Evolutionary conservation across 1,140 invertebrate genomes (phyloP).

Genomic region (Cydia pomonella): DNA sequence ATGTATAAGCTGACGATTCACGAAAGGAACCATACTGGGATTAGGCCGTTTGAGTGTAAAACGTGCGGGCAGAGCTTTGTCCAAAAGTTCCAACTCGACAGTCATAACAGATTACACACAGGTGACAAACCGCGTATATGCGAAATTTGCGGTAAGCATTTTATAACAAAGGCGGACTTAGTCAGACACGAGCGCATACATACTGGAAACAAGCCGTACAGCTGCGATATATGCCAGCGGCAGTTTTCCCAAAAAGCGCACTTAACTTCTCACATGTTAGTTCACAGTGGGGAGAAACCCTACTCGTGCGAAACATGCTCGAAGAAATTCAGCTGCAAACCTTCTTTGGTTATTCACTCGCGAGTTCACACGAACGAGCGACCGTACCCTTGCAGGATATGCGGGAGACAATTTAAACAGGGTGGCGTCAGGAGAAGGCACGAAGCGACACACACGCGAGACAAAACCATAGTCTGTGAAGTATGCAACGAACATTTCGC

Average conservation of each 20-base stretch:
- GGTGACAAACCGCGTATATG: not conserved
- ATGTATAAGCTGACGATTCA: not conserved
- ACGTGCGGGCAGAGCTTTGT: not conserved
- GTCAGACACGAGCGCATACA: not conserved
- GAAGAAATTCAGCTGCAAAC: not conserved
- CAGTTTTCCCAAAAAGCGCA: not conserved
- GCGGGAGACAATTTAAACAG: not conserved
- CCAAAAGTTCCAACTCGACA: not conserved
- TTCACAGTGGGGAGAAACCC: constrained; percentile 5
- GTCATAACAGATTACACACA: constrained; percentile 1
- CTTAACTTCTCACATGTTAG: not conserved
- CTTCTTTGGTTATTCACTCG: not conserved
- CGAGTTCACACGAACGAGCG: not conserved
- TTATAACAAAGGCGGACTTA: not conserved
- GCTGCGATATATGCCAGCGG: not conserved
- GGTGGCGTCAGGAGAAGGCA: not conserved
- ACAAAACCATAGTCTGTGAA: not conserved
- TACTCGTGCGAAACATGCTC: not conserved
- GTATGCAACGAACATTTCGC: not conserved
- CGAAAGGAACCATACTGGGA: not conserved
- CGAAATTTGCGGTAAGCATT: not conserved
- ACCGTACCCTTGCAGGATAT: not conserved
- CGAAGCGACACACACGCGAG: not conserved
- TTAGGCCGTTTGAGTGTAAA: not conserved
- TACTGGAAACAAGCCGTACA: not conserved